These are phyloP conservation scores for Sarcoramphus papa DNA, from an alignment of 2,797 vertebrate species.

Conservation along the genomic window DNA sequence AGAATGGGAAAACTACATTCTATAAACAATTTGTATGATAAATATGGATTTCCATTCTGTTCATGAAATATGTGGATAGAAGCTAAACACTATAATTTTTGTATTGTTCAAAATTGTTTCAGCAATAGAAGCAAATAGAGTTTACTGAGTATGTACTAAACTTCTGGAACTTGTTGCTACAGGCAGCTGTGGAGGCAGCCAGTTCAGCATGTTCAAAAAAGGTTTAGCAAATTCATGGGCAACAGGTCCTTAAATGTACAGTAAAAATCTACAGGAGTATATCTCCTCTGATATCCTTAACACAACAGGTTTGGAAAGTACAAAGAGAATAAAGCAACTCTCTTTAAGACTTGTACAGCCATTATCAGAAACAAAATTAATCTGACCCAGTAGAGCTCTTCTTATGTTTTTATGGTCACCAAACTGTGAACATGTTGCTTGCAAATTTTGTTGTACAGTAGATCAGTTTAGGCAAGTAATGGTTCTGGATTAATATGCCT, in stretches of 20 bases:
- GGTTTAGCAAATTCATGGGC: not conserved
- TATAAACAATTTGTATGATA: not conserved
- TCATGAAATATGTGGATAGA: not conserved
- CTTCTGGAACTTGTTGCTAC: not conserved
- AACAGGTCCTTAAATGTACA: not conserved
- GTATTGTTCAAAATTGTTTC: not conserved
- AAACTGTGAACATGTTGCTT: not conserved
- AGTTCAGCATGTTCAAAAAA: not conserved
- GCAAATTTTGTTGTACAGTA: not conserved
- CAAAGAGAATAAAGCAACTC: not conserved
- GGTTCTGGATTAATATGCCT: not conserved
- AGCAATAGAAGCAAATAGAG: not conserved
- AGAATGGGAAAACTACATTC: not conserved
- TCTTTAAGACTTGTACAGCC: not conserved
- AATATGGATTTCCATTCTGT: not conserved
- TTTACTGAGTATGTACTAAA: not conserved
- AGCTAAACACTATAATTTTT: not conserved
- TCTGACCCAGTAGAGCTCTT: not conserved
- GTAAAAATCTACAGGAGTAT: not conserved
- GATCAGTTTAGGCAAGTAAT: not conserved
- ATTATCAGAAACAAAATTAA: not conserved
- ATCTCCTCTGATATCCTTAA: not conserved
- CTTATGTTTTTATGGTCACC: not conserved
- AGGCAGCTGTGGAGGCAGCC: not conserved
- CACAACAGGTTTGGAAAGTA: not conserved